Evolutionary conservation across 1,140 invertebrate genomes (phyloP), one percentile per base, ranked within the genome.

Genomic region (Halotydeus destructor): DNA sequence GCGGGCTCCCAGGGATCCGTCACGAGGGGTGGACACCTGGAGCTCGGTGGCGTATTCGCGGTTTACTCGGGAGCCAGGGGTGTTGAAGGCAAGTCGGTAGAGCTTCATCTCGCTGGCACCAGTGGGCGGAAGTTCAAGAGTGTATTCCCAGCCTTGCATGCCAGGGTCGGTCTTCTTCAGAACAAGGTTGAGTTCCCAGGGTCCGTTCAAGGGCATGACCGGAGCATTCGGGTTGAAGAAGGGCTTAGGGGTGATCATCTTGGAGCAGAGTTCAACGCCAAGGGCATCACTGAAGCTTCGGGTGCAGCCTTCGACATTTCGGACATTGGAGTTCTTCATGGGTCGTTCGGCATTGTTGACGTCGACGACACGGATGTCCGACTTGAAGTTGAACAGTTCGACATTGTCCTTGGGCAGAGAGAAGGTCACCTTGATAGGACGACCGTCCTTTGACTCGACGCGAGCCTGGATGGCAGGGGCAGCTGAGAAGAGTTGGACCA

Each of bases 401-500:
- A 45, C 18, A 22, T 33, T 22, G 5, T 46, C 8, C 25, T 45
- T 26, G 8, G 44, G 44, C 8, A 45, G 21, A 14, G 9, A 25
- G 18, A 48, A 11, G 16, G 44, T 45, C 11, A 46, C n/a, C 16
- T 23, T 33, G n/a, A 45, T 22, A 18, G 22, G 14, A 14, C 25
- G 22, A 8, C 38, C 41, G n/a, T 35, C 23, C 12, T n/a, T 48
- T 1, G 27, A 11, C 24, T 45, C 11, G 12, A 8, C 44, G 2
- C 21, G 3, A n/a, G 25, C 25, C 2, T 47, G 14, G 1, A 46
- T 9, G 9, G 30, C 27, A 14, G 45, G 45, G 2, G 43, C 43
- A 2, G 43, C 28, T n/a, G 14, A 24, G 12, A 46, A 3, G 5
- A 9, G 8, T 11, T 16, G 5, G 11, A 47, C 14, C 11, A 16